Conservation (phyloP, 2,888 invertebrate species). For the Epirrhoe alternata region DNA sequence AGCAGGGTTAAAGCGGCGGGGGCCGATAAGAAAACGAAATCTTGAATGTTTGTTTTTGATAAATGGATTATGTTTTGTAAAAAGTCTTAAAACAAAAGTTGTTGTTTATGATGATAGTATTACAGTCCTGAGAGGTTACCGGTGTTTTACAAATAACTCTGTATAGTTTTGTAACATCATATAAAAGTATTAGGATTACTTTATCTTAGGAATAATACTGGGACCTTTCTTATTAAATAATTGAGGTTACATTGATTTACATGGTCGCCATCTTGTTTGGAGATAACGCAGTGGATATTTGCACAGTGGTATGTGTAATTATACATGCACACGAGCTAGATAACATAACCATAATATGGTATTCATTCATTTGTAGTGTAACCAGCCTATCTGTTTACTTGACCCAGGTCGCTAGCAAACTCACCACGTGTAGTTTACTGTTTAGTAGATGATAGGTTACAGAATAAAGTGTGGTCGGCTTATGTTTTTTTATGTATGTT, state of each 20-base stretch:
- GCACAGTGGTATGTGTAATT: constrained; percentile 53
- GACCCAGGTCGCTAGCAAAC: neutral
- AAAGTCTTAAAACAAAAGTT: no score
- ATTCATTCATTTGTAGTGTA: constrained; percentile 51
- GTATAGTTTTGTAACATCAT: neutral
- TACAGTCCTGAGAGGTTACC: no score
- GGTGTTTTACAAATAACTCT: no score
- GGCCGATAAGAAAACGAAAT: no score
- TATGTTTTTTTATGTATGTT: no score
- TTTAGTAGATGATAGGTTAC: no score
- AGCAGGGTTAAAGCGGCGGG: no score
- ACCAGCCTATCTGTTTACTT: neutral
- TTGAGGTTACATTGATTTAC: constrained; percentile 83
- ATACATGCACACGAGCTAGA: constrained; percentile 52
- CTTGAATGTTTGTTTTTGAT: no score
- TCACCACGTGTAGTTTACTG: neutral
- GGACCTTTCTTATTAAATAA: constrained; percentile 74
- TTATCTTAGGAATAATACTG: constrained; percentile 39
- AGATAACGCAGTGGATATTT: constrained; percentile 71
- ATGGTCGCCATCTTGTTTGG: constrained; percentile 69
- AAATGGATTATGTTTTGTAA: no score
- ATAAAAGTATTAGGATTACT: constrained; percentile 2
- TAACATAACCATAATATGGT: constrained; percentile 59
- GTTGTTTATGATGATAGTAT: no score
- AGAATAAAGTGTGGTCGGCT: no score